Percentiles rank a stretch among this genome's conserved stretches.
Evolutionary conservation across 2,888 invertebrate species (phyloP).

Genomic region (Byasa hedistus): DNA sequence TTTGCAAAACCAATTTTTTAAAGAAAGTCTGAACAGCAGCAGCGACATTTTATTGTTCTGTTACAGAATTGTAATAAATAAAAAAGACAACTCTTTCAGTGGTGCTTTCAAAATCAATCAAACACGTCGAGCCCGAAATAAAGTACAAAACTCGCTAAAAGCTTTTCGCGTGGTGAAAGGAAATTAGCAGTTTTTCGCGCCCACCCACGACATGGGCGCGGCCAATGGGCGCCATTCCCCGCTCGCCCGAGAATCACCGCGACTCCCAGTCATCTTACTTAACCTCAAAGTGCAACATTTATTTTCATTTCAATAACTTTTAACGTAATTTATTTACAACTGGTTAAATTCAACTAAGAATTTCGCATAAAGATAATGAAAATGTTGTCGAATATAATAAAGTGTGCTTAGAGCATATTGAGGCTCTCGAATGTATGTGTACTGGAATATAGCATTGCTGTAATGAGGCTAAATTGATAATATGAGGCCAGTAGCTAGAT

Average conservation of each 20-base stretch:
- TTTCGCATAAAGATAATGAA: no score
- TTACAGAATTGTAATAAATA: no score
- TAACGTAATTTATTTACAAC: not conserved
- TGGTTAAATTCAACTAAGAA: not conserved
- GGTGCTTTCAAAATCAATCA: constrained; percentile 52
- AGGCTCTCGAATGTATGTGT: no score
- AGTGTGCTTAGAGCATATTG: no score
- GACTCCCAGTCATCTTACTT: constrained; percentile 43
- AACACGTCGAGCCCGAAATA: constrained; percentile 34
- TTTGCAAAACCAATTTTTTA: no score
- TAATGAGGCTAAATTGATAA: no score
- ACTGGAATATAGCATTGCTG: no score
- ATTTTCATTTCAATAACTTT: constrained; percentile 28
- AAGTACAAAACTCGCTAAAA: constrained; percentile 53
- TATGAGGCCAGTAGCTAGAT: no score
- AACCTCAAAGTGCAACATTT: constrained; percentile 31
- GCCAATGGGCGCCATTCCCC: constrained; percentile 64
- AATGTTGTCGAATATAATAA: no score
- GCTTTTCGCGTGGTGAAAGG: constrained; percentile 65
- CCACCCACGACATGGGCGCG: constrained; percentile 71
- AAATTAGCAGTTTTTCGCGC: constrained; percentile 65
- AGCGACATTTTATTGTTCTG: no score
- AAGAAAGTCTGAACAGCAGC: no score
- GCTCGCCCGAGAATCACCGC: constrained; percentile 31
- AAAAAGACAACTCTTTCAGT: not conserved